Percentiles rank a stretch among this genome's conserved stretches.
phyloP scores from a whole-genome alignment of 2,797 vertebrate genomes.

The Smutsia gigantea region DNA sequence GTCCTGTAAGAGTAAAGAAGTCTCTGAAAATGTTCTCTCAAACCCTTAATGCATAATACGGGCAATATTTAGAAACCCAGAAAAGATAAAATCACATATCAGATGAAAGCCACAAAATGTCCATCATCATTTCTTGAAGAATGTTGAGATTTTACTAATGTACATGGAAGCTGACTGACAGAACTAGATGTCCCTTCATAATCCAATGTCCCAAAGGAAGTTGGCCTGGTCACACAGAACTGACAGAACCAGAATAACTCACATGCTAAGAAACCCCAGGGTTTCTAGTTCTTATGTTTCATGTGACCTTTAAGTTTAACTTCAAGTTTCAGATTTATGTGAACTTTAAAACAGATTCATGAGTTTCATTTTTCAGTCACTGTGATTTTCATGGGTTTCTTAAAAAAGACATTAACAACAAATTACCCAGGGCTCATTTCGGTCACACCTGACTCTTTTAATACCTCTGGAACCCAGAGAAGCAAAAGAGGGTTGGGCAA shows the following conservation, averaged over 20 bases:
- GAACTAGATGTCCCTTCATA: not conserved
- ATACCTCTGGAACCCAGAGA: slow-evolving; percentile 1
- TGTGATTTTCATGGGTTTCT: slow-evolving; percentile 66
- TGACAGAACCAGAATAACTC: slow-evolving; percentile 50
- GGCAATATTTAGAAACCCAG: not conserved
- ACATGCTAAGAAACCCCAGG: not conserved
- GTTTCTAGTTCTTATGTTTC: slow-evolving; percentile 50
- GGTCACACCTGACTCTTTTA: not conserved
- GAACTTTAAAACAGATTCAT: slow-evolving; percentile 61
- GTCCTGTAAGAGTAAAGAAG: not conserved
- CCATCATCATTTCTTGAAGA: not conserved
- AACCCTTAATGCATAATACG: not conserved
- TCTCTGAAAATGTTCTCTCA: not conserved
- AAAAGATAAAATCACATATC: not conserved
- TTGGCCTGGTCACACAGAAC: not conserved
- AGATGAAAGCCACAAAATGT: not conserved
- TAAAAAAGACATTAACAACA: slow-evolving; percentile 49
- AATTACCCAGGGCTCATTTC: slow-evolving; percentile 52
- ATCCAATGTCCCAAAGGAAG: not conserved
- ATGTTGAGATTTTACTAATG: slow-evolving; percentile 9
- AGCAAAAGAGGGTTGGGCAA: slow-evolving; percentile 20
- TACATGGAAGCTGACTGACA: not conserved
- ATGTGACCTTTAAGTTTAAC: slow-evolving; percentile 67
- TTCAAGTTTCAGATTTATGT: slow-evolving; percentile 67
- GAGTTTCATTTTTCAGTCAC: slow-evolving; percentile 69